These are phyloP conservation scores for Macquaria australasica DNA, from an alignment of 2,113 vertebrate genomes.

Conservation along the genomic window DNA sequence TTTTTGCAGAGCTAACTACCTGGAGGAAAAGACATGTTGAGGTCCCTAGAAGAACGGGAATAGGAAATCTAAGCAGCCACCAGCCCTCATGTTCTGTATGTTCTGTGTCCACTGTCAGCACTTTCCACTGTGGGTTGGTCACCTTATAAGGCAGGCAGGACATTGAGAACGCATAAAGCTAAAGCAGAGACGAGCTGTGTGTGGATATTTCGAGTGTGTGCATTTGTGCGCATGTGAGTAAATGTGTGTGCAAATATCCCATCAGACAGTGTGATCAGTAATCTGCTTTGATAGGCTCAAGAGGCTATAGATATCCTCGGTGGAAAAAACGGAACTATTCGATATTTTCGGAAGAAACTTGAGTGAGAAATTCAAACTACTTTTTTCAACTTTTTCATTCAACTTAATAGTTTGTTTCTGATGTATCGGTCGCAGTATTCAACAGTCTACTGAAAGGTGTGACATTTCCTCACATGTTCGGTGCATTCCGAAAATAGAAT, in stretches of 20 bases:
- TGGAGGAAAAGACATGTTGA: not conserved
- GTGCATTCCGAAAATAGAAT: slow-evolving; percentile 54
- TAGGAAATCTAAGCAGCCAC: slow-evolving; percentile 19
- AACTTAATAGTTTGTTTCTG: not conserved
- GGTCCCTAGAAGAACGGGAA: not conserved
- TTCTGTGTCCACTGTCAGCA: slow-evolving; percentile 52
- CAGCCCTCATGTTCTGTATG: slow-evolving; percentile 51
- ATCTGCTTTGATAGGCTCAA: slow-evolving; percentile 55
- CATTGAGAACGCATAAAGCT: slow-evolving; percentile 15
- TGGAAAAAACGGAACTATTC: not conserved
- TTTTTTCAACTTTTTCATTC: not conserved
- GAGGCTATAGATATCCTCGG: slow-evolving; percentile 19
- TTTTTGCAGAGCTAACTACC: not conserved
- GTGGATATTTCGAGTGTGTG: not conserved
- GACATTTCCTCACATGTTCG: slow-evolving; percentile 13
- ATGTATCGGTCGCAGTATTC: not conserved
- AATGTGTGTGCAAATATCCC: not conserved
- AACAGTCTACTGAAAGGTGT: not conserved
- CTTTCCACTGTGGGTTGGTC: slow-evolving; percentile 59
- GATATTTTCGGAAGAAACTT: not conserved
- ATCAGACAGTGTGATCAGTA: slow-evolving; percentile 28
- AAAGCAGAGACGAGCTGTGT: slow-evolving; percentile 5
- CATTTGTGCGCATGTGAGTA: not conserved
- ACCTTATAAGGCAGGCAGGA: slow-evolving; percentile 18
- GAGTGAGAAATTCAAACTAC: not conserved